Conservation (phyloP, 2,888 invertebrate species). For the Lamproptera curius region DNA sequence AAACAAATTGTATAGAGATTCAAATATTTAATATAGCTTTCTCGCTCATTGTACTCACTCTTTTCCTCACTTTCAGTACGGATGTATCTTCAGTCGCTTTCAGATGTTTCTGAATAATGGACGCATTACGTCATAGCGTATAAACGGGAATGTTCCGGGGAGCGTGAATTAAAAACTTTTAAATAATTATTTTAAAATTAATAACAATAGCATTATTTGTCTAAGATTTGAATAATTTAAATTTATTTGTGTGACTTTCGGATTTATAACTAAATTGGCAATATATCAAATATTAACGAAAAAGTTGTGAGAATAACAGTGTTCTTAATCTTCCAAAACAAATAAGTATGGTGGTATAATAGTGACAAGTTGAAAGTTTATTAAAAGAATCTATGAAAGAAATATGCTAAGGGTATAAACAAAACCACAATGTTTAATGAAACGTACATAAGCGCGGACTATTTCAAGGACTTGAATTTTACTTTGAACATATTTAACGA, state of each 20-base stretch:
- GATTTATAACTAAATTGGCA: too few relatives aligned
- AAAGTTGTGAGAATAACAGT: too few relatives aligned
- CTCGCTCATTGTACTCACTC: background rate
- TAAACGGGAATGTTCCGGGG: conserved; percentile 7
- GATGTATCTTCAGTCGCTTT: conserved; percentile 15
- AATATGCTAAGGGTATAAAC: background rate
- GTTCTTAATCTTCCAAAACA: too few relatives aligned
- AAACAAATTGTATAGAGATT: too few relatives aligned
- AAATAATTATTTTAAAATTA: conserved; percentile 4
- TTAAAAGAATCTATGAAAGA: background rate
- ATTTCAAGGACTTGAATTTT: conserved; percentile 30
- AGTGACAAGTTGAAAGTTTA: background rate
- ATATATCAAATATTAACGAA: too few relatives aligned
- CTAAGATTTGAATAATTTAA: too few relatives aligned
- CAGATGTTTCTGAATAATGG: conserved; percentile 1
- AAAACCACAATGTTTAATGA: conserved; percentile 11
- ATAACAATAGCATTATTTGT: too few relatives aligned
- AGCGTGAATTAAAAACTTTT: conserved; percentile 5
- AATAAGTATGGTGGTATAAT: too few relatives aligned
- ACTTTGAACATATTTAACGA: conserved; percentile 34
- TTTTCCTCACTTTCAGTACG: conserved; percentile 2
- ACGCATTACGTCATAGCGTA: conserved; percentile 1
- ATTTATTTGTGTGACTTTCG: too few relatives aligned
- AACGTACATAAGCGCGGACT: background rate
- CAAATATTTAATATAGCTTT: background rate